phyloP scores from a whole-genome alignment of 2,113 vertebrate genomes.

The Pteropus alecto region DNA sequence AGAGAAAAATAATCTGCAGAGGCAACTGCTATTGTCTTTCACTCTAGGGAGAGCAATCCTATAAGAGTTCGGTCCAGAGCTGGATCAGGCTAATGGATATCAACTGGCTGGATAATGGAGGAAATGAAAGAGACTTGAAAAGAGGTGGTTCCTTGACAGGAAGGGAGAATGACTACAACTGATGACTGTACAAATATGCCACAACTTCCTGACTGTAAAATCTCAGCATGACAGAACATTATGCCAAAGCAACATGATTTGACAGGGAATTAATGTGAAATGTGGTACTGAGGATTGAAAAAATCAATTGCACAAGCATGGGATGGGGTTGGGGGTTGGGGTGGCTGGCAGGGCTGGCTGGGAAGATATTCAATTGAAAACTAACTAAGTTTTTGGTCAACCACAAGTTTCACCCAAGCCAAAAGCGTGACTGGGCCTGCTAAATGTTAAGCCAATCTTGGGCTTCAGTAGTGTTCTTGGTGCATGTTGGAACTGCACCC shows the following conservation, averaged over 20 bases:
- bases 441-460: not conserved
- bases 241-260: not conserved
- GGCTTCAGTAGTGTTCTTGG: not conserved
- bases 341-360: not conserved
- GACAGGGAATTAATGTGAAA: constrained; percentile 17
- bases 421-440: not conserved
- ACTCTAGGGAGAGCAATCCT: not conserved
- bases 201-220: not conserved
- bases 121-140: not conserved
- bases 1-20: not conserved
- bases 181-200: not conserved
- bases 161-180: not conserved
- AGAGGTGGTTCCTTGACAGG: not conserved
- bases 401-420: not conserved
- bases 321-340: not conserved
- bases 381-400: not conserved
- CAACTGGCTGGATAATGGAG: not conserved
- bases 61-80: not conserved
- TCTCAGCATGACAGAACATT: not conserved
- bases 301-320: not conserved
- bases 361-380: constrained; percentile 29
- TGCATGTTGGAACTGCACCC: not conserved
- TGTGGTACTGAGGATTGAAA: not conserved
- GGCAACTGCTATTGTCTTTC: not conserved
- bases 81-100: not conserved